Base-by-base conservation (phyloP, 2,797 vertebrate genomes). In the Micropoecilia bifurca region DNA sequence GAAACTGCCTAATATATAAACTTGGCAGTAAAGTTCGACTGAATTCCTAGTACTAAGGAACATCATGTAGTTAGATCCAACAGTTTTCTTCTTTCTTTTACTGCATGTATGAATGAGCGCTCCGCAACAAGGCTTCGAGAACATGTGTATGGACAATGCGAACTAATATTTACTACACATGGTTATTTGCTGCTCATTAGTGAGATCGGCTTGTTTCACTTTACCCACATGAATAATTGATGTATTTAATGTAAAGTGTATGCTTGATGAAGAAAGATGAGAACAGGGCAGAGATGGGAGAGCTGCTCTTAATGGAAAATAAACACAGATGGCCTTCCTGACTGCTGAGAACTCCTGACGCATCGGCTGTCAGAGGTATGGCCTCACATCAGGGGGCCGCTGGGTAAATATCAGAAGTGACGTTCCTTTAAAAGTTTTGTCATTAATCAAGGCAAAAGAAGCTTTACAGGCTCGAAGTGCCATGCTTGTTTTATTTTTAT, bases 281-380 rank as follows among this genome's bases (percentile, higher is more conserved):
- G 71, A 68, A 81, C 80, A 78, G 78, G 50, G 41, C 50, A 36
- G 73, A 81, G 83, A 83, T 78, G 82, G 86, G 86, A 76, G 88
- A 80, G 71, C 4, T 77, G 33, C 50, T 63, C 80, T 74, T 91
- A 92, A 94, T 93, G 90, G 87, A 94, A 91, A 90, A 90, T 89
- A 93, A 93, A 93, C 91, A 93, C 87, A 91, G 85, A 89, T 85
- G 89, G 76, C 80, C 82, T 90, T 81, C 48, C 55, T 43, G 3
- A 82, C 88, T 86, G 88, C 89, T 85, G 90, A 85, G 82, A 80
- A 71, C 75, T 88, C 80, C 80, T 81, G 81, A 91, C 80, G 84
- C 72, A 83, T 77, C 20, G 53, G 43, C 82, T 85, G 80, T 88
- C 84, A 83, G 76, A 83, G 76, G 77, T 69, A 71, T 18, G 77